These are phyloP conservation scores for Leptobrachium leishanense DNA, from an alignment of 2,113 vertebrate genomes.

Conservation along the genomic window DNA sequence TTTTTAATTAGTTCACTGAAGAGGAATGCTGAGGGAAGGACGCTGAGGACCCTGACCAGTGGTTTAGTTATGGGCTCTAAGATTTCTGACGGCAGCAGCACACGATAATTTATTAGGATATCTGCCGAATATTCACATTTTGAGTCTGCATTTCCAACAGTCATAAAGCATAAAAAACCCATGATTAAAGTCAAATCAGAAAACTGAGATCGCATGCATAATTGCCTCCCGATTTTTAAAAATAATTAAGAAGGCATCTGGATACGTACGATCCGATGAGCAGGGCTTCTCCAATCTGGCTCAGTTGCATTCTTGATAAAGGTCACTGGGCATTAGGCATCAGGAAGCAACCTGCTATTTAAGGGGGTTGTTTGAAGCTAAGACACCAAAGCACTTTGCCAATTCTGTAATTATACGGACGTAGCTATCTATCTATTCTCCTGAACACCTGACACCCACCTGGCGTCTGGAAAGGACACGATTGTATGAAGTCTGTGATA, in stretches of 20 bases:
- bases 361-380: background rate
- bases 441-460: constrained; percentile 38
- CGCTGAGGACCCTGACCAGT: too few species aligned
- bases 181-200: constrained; percentile 20
- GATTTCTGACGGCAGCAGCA: too few species aligned
- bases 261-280: constrained; percentile 6
- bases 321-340: background rate
- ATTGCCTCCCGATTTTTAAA: constrained; percentile 19
- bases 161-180: background rate
- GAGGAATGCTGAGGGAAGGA: too few species aligned
- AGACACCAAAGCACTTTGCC: constrained; percentile 26
- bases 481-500: constrained; percentile 24
- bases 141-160: too few species aligned
- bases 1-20: too few species aligned
- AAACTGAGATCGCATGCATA: constrained; percentile 16
- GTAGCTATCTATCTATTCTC: constrained; percentile 34
- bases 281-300: constrained; percentile 5
- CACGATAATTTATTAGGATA: too few species aligned
- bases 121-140: too few species aligned
- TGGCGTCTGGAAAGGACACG: constrained; percentile 27
- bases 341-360: constrained; percentile 8
- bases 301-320: constrained; percentile 20
- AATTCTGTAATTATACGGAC: constrained; percentile 33
- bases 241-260: constrained; percentile 39
- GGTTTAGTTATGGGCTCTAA: too few species aligned